phyloP scores from a whole-genome alignment of 2,113 vertebrate species.

The Colaptes auratus region DNA sequence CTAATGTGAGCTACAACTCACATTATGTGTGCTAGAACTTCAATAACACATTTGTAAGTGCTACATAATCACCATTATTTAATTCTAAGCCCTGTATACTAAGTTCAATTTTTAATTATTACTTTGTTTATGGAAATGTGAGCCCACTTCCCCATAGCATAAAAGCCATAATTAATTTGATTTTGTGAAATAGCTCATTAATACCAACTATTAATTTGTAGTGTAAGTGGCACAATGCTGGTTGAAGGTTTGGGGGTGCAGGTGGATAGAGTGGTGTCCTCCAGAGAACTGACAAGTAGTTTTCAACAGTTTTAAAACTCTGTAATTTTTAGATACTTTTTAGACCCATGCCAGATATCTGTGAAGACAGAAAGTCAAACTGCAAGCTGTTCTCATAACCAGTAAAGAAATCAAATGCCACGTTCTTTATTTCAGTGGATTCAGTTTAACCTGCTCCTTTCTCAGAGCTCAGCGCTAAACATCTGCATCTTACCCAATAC shows the following conservation, averaged over 20 bases:
- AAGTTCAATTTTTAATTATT: not conserved
- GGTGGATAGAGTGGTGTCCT: accelerated
- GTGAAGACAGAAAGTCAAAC: not conserved
- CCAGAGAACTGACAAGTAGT: not conserved
- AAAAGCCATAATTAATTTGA: not conserved
- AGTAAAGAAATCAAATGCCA: not conserved
- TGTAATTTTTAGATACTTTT: not conserved
- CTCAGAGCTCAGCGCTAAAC: not conserved
- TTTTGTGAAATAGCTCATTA: not conserved
- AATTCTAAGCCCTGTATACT: not conserved
- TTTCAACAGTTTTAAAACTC: not conserved
- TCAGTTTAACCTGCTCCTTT: not conserved
- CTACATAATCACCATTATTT: not conserved
- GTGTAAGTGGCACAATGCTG: not conserved
- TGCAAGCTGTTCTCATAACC: accelerated
- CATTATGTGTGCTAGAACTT: not conserved
- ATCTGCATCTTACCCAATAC: not conserved
- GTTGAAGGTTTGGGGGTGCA: not conserved
- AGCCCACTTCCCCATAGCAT: not conserved
- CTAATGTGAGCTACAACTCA: not conserved
- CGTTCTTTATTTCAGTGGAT: not conserved
- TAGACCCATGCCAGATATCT: not conserved
- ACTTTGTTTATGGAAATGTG: not conserved
- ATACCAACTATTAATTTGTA: not conserved
- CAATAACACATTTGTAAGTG: not conserved